Evolutionary conservation across 2,113 vertebrate genomes (phyloP), one percentile per base, ranked within the genome.

Genomic region (Rhinichthys klamathensis): DNA sequence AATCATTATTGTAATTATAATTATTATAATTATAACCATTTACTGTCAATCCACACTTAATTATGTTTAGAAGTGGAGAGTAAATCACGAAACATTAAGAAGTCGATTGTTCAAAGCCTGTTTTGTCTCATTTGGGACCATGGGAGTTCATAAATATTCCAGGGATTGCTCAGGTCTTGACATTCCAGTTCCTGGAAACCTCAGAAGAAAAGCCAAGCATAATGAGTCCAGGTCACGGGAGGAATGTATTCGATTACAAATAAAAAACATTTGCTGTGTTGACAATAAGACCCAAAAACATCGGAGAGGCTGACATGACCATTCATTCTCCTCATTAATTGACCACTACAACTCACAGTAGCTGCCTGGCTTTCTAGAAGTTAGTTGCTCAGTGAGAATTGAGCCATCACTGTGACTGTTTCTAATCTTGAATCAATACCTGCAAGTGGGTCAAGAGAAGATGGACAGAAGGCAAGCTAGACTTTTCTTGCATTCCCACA

Each of bases 241-340:
- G 67, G 41, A 46, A 70, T 15, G 35, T 80, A 21, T 85, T 61
- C 9, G 69, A 73, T 80, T 72, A 85, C 76, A 80, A 51, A 44
- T 80, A 73, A 80, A 72, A 25, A 51, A 56, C 63, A 73, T 73
- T 70, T 65, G 74, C 46, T 76, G 16, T 54, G 60, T 46, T 73
- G 21, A 80, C 84, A 76, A 16, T 1, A 46, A 63, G 35, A 67
- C 35, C 25, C 38, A 10, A 63, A 32, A 85, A 82, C 60, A 69
- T 84, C 4, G 9, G 79, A 41, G 4, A 70, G 76, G 49, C 58
- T 84, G 65, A 69, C 46, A 70, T 63, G 51, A 86, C 30, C 65
- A 67, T 85, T 84, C 63, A 32, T 78, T 82, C 44, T 87, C 77
- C 76, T 84, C 51, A 86, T 78, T 82, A 86, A 84, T 87, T 89